A percentile compares a stretch with the other conserved stretches of the same genome.
Evolutionary conservation across 2,797 vertebrate genomes (phyloP).

Genomic region (Holocentrus rufus): DNA sequence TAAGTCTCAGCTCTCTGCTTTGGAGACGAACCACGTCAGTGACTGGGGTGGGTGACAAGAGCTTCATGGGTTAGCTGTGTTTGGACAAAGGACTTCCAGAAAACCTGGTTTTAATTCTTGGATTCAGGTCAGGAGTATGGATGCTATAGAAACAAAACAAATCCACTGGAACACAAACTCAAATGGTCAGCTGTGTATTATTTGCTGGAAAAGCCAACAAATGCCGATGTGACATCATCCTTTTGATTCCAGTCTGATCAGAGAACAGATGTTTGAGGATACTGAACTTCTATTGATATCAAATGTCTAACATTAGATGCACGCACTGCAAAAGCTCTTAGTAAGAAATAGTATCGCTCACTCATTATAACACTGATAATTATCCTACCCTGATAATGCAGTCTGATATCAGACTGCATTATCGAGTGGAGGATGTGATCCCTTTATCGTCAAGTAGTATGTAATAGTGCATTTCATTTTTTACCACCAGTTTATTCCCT

Average conservation of each 20-base stretch:
- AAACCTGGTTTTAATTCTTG: constrained; percentile 69
- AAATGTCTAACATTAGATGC: constrained; percentile 29
- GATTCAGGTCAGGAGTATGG: constrained; percentile 69
- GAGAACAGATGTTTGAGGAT: constrained; percentile 59
- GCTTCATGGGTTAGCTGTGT: constrained; percentile 64
- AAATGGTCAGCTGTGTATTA: constrained; percentile 57
- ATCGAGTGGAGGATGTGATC: background rate
- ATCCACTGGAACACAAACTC: constrained; percentile 49
- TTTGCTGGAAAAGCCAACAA: constrained; percentile 54
- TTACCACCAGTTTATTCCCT: background rate
- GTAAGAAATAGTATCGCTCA: constrained; percentile 7
- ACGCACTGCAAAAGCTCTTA: constrained; percentile 30
- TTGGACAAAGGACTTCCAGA: constrained; percentile 66
- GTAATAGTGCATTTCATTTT: background rate
- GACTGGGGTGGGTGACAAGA: constrained; percentile 60
- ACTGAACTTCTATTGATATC: constrained; percentile 31
- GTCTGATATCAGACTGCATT: background rate
- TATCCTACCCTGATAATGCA: background rate
- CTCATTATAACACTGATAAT: constrained; percentile 3
- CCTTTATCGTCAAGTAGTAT: background rate
- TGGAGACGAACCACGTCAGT: constrained; percentile 58
- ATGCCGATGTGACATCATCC: constrained; percentile 54
- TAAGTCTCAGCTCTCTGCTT: constrained; percentile 46
- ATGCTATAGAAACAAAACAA: constrained; percentile 54
- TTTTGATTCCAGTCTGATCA: constrained; percentile 56